Conservation (phyloP, 2,797 vertebrate species). For the Enteromius paludinosus region DNA sequence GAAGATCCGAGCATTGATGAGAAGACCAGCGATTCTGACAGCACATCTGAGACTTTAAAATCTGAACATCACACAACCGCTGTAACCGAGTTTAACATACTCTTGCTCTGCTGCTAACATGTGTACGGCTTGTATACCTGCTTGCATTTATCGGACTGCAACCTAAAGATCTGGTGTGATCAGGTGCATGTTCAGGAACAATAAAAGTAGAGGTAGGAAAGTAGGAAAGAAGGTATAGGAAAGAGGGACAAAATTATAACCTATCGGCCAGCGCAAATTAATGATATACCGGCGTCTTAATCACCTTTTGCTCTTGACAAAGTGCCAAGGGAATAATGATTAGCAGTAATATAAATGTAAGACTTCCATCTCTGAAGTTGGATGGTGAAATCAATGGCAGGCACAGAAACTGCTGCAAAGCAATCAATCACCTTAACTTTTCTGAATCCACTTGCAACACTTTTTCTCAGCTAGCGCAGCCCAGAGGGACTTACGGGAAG, state of each 20-base stretch:
- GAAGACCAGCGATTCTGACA: slow-evolving; percentile 68
- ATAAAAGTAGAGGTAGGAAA: slow-evolving; percentile 51
- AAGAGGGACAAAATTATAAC: slow-evolving; percentile 27
- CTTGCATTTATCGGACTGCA: slow-evolving; percentile 35
- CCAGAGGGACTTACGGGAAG: slow-evolving; percentile 60
- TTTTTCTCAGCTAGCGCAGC: slow-evolving; percentile 21
- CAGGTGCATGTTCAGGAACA: slow-evolving; percentile 51
- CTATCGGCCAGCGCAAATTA: slow-evolving; percentile 59
- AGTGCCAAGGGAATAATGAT: slow-evolving; percentile 72
- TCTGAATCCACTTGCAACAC: slow-evolving; percentile 67
- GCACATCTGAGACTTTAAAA: slow-evolving; percentile 82
- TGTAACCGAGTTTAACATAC: slow-evolving; percentile 62
- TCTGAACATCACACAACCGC: slow-evolving; percentile 65
- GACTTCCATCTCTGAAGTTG: slow-evolving; percentile 68
- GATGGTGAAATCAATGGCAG: slow-evolving; percentile 71
- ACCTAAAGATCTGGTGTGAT: slow-evolving; percentile 42
- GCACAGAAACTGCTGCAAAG: slow-evolving; percentile 75
- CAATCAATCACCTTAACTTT: slow-evolving; percentile 79
- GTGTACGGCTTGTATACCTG: slow-evolving; percentile 31
- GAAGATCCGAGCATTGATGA: slow-evolving; percentile 78
- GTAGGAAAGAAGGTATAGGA: background rate
- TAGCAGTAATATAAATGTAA: slow-evolving; percentile 77
- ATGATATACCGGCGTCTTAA: slow-evolving; percentile 61
- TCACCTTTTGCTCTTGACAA: slow-evolving; percentile 64
- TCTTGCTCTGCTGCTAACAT: slow-evolving; percentile 46